These are phyloP conservation scores for Andrena hattorfiana DNA, from an alignment of 2,888 invertebrate genomes.

Conservation along the genomic window DNA sequence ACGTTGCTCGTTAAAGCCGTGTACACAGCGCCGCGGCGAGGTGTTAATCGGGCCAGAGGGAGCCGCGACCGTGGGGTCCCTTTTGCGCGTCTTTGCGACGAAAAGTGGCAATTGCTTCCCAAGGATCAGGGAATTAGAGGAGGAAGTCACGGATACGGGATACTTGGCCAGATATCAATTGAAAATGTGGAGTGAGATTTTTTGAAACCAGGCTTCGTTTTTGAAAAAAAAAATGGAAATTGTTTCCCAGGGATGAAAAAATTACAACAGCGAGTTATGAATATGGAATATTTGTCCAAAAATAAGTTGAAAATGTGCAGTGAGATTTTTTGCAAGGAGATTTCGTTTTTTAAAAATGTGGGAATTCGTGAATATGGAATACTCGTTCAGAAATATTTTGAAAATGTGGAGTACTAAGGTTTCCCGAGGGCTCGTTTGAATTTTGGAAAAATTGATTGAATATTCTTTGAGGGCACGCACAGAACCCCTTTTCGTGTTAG, in stretches of 20 bases:
- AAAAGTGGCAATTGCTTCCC: slow-evolving; percentile 8
- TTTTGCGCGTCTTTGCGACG: slow-evolving; percentile 15
- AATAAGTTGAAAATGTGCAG: not conserved
- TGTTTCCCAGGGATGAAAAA: not conserved
- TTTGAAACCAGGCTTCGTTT: not conserved
- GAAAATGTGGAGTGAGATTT: not conserved
- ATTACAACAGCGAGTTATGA: not conserved
- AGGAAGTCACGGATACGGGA: not conserved
- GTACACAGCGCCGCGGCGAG: slow-evolving; percentile 14
- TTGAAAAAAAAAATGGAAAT: not conserved
- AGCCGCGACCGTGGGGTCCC: slow-evolving; percentile 1
- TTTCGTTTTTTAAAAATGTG: too few species aligned
- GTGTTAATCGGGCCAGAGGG: slow-evolving; percentile 6
- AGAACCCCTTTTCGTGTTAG: too few species aligned
- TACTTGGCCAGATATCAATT: not conserved
- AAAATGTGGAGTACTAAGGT: not conserved
- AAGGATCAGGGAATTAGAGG: not conserved
- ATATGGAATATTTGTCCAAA: not conserved
- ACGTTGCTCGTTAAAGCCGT: slow-evolving; percentile 57
- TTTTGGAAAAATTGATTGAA: too few species aligned
- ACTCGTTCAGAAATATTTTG: not conserved
- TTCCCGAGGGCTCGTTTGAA: too few species aligned
- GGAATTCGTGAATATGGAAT: not conserved
- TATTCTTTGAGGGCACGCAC: too few species aligned
- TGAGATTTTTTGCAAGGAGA: not conserved